Evolutionary conservation across 1,140 invertebrate genomes (phyloP).

Genomic region (Portunus trituberculatus): DNA sequence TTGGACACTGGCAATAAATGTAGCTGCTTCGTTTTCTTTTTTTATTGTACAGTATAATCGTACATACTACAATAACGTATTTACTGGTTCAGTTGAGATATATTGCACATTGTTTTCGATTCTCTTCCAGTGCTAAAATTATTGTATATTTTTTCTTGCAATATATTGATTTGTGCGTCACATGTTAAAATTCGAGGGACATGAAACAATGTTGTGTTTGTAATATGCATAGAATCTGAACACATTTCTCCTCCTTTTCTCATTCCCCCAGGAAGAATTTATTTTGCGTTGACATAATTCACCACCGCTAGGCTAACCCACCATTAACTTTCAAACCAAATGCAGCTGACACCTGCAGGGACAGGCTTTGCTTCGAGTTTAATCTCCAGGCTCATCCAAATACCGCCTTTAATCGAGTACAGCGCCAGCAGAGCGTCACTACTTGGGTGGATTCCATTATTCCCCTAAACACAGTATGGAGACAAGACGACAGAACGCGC

Average conservation of each 20-base stretch:
- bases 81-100: no score
- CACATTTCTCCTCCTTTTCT: not conserved
- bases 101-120: no score
- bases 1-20: no score
- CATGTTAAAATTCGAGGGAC: no score
- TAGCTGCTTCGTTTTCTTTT: no score
- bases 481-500: not conserved
- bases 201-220: no score
- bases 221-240: no score
- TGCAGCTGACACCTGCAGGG: not conserved
- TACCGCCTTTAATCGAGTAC: not conserved
- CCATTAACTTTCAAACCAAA: slow-evolving; percentile 1
- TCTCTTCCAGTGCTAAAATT: no score
- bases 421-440: not conserved
- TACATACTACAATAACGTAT: no score
- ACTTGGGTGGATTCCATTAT: not conserved
- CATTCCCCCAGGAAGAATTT: not conserved
- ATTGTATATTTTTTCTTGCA: no score
- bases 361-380: not conserved
- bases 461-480: not conserved
- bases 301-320: not conserved
- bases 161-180: no score
- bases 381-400: not conserved
- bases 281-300: not conserved
- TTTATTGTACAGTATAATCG: no score